A percentile compares a stretch with the other conserved stretches of the same genome.
Conservation (phyloP, 2,797 vertebrate genomes). For the Karalla daura region DNA sequence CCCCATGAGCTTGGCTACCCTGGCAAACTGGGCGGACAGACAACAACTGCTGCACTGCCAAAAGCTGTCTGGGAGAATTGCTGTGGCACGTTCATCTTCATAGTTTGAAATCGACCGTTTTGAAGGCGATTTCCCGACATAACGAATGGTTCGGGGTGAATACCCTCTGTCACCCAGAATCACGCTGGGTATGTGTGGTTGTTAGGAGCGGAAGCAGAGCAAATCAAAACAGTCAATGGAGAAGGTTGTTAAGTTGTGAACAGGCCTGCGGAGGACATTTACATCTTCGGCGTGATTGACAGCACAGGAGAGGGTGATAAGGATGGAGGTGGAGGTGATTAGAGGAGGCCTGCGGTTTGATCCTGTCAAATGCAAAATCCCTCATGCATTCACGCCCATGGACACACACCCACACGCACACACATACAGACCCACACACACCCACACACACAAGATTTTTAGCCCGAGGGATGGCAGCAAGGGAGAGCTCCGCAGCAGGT, state of each 20-base stretch:
- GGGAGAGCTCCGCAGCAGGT: slow-evolving; percentile 28
- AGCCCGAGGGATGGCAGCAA: slow-evolving; percentile 21
- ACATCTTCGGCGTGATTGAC: slow-evolving; percentile 46
- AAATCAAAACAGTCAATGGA: slow-evolving; percentile 5
- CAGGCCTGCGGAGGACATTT: slow-evolving; percentile 11
- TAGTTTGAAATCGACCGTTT: background rate
- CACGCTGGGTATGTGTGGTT: no score
- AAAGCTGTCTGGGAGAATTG: background rate
- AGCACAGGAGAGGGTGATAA: slow-evolving; percentile 33
- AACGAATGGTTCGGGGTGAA: no score
- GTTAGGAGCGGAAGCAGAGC: background rate
- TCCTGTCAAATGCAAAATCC: slow-evolving; percentile 41
- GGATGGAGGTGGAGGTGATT: slow-evolving; percentile 42
- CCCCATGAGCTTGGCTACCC: no score
- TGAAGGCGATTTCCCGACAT: no score
- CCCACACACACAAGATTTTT: background rate
- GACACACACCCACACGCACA: background rate
- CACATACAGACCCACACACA: background rate
- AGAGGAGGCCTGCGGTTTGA: slow-evolving; percentile 37
- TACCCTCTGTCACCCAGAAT: no score
- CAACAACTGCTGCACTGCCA: background rate
- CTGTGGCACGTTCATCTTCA: background rate
- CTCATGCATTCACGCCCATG: background rate
- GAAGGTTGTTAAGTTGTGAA: slow-evolving; percentile 17
- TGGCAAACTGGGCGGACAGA: background rate